Base-by-base conservation (phyloP, 2,888 invertebrate genomes). In the Hipparchia sbordonii region DNA sequence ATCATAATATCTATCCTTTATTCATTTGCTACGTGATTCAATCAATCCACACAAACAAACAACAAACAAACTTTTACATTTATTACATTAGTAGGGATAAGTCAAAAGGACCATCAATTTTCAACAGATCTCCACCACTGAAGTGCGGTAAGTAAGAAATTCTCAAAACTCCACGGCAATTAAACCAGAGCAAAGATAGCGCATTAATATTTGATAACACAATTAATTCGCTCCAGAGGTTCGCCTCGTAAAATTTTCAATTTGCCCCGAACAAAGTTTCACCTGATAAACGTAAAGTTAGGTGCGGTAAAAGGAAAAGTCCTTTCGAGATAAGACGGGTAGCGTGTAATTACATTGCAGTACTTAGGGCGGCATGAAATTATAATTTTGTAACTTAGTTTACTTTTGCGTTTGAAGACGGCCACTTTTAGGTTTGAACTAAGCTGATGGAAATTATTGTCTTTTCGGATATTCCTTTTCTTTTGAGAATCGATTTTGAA, bases 181-280 rank as follows among this genome's bases (percentile, higher is more conserved):
- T 90, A 92, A 86, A 83, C 78, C 78, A 74, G 77, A 81, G 82
- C 82, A 78, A 79, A 90, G 89, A 89, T 88, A 87, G 84, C 82
- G 83, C 89, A 91, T 92, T 93, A 92, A 93, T 93, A 91, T 90
- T 92, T 92, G 91, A 93, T 93, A 92, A 92, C 90, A 89, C 91
- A 92, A 92, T 93, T 92, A 93, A 92, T 92, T 92, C 84, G 73
- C 71, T 72, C 79, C 78, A 78, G 80, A 79, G 81, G 79, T 79
- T 79, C 77, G 77, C 76, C 86, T 88, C 90, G 89, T 90, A 89
- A 90, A 92, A 92, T 91, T 92, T 93, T 92, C 92, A 93, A 92
- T 93, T 93, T 89, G 87, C 89, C 79, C 78, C 77, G 74, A 74
- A 74, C 65, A 82, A 92, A 92, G 85, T 93, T 92, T 90, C 79